Conservation (phyloP, 2,113 vertebrate genomes). For the Mus pahari region DNA sequence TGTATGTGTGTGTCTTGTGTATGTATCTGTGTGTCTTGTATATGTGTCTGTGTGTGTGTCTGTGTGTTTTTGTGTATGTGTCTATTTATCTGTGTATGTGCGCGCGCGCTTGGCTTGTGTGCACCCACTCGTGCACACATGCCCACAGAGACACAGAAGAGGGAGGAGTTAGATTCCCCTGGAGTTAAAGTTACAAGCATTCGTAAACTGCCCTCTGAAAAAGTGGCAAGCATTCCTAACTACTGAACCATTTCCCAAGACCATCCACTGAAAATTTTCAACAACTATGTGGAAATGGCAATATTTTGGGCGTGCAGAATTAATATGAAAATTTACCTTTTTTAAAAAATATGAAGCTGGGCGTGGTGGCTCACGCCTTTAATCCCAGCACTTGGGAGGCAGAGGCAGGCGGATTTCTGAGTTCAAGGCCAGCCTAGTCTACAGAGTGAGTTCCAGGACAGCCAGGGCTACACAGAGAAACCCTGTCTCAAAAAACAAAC, state of each 20-base stretch:
- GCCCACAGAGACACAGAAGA: not conserved
- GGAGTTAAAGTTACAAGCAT: not conserved
- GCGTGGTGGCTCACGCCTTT: no score
- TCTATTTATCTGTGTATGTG: not conserved
- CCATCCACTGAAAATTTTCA: not conserved
- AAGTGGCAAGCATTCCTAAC: not conserved
- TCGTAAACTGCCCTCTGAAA: not conserved
- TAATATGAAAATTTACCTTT: not conserved
- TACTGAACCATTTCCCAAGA: not conserved
- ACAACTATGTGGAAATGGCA: not conserved
- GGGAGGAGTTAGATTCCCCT: not conserved
- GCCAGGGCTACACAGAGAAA: no score
- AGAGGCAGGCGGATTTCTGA: no score
- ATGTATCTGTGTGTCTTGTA: not conserved
- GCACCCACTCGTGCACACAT: not conserved
- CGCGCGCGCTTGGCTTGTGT: no score
- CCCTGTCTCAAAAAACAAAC: no score
- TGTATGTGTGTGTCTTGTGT: not conserved
- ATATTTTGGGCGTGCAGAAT: not conserved
- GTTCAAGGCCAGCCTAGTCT: no score
- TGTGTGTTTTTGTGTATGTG: not conserved
- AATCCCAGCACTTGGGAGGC: no score
- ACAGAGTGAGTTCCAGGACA: no score
- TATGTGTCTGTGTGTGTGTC: not conserved
- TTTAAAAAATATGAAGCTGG: not conserved